phyloP scores from a whole-genome alignment of 1,140 invertebrate genomes.

The Drosophila leontia region DNA sequence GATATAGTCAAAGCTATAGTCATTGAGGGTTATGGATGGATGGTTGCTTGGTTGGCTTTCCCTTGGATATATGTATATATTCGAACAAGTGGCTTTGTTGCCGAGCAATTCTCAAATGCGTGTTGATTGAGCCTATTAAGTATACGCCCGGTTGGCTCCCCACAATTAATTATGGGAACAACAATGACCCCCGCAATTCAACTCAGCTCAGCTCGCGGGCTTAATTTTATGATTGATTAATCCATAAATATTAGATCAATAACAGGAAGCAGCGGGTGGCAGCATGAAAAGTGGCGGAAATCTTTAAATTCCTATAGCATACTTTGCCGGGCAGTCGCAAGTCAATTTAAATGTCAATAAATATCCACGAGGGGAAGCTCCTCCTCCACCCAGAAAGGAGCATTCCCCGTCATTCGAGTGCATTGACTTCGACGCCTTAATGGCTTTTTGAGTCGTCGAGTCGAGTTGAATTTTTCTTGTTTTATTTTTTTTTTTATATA shows the following conservation, averaged over 20 bases:
- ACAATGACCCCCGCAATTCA: background rate
- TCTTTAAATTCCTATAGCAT: constrained; percentile 13
- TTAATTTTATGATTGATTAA: constrained; percentile 42
- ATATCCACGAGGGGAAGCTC: constrained; percentile 21
- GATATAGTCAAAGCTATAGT: background rate
- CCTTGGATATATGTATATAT: background rate
- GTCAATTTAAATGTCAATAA: constrained; percentile 69
- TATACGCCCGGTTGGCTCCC: constrained; percentile 13
- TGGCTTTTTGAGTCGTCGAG: constrained; percentile 58
- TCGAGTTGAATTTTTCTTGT: constrained; percentile 20
- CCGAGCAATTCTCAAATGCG: constrained; percentile 4
- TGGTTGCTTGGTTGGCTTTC: background rate
- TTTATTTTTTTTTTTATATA: constrained; percentile 5
- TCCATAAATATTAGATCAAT: constrained; percentile 48
- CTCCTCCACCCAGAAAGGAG: background rate
- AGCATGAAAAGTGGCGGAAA: constrained; percentile 1
- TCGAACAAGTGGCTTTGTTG: constrained; percentile 10
- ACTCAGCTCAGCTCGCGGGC: background rate
- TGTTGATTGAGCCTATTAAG: constrained; percentile 34
- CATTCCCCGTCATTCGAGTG: constrained; percentile 39
- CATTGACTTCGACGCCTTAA: constrained; percentile 64
- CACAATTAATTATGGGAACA: constrained; percentile 32
- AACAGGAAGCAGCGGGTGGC: constrained; percentile 3
- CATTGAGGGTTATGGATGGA: background rate
- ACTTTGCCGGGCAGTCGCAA: constrained; percentile 2